Conservation (phyloP, 1,140 invertebrate genomes). For the Diploscapter pachys region DNA sequence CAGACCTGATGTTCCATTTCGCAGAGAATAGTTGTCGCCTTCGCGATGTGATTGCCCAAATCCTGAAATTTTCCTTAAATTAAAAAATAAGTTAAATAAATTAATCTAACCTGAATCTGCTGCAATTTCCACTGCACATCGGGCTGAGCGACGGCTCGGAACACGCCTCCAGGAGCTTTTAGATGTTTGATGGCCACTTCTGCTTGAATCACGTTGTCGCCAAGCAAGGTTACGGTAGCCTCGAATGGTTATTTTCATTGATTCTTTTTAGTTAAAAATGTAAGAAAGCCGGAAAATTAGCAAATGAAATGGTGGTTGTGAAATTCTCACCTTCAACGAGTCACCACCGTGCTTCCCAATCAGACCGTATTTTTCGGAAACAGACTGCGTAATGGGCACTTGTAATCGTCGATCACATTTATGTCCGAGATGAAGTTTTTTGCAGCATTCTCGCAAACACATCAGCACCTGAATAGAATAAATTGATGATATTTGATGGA, state of each 20-base stretch:
- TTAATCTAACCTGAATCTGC: slow-evolving; percentile 23
- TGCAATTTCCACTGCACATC: slow-evolving; percentile 43
- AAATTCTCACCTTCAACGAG: not conserved
- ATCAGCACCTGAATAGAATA: not conserved
- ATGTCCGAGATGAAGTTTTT: slow-evolving; percentile 7
- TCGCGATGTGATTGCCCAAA: slow-evolving; percentile 22
- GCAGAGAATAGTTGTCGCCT: slow-evolving; percentile 9
- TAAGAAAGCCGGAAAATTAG: too few relatives aligned
- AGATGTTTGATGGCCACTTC: slow-evolving; percentile 38
- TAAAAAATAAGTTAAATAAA: not conserved
- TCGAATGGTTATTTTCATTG: not conserved
- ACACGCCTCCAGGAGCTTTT: slow-evolving; percentile 36
- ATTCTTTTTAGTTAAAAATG: too few relatives aligned
- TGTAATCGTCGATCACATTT: slow-evolving; percentile 15
- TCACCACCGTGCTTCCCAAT: not conserved
- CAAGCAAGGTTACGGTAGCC: slow-evolving; percentile 28
- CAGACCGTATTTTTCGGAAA: slow-evolving; percentile 12
- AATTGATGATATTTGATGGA: not conserved
- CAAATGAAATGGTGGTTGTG: not conserved
- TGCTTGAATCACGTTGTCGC: slow-evolving; percentile 38
- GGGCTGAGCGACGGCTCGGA: slow-evolving; percentile 34
- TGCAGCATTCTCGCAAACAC: slow-evolving; percentile 17
- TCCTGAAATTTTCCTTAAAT: not conserved
- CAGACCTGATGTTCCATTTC: not conserved
- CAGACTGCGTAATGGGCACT: slow-evolving; percentile 10